phyloP scores from a whole-genome alignment of 2,113 vertebrate species.

The Galbula dea region DNA sequence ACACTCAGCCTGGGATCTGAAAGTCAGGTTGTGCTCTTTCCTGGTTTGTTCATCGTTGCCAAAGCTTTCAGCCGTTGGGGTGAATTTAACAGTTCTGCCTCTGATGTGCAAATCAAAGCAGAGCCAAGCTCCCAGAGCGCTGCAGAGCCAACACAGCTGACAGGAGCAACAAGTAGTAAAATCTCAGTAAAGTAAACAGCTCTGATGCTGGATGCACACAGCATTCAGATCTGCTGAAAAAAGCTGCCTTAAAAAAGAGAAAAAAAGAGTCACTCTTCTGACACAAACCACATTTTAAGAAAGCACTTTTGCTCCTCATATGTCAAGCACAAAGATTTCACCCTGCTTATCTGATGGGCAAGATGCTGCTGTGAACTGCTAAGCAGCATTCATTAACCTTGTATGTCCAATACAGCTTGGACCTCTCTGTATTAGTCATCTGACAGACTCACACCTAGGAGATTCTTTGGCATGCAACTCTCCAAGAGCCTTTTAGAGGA shows the following conservation, averaged over 20 bases:
- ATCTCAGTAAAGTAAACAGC: conserved; percentile 44
- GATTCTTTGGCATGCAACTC: not conserved
- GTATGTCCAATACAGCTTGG: not conserved
- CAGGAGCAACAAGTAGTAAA: conserved; percentile 57
- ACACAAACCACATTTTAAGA: not conserved
- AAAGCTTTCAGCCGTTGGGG: not conserved
- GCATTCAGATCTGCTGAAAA: not conserved
- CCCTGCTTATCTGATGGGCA: conserved; percentile 36
- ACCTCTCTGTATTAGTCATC: not conserved
- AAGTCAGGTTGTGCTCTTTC: not conserved
- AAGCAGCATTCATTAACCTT: not conserved
- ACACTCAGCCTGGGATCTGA: not conserved
- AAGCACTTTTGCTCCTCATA: not conserved
- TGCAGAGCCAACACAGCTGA: conserved; percentile 50
- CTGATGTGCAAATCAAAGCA: not conserved
- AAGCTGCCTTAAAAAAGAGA: not conserved
- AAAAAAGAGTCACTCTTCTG: not conserved
- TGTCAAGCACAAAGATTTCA: not conserved
- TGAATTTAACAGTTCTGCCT: conserved; percentile 31
- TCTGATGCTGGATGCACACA: not conserved
- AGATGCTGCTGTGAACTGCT: not conserved
- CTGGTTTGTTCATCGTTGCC: not conserved
- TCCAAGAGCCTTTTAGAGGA: not conserved
- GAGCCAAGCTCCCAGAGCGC: not conserved
- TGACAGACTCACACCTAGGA: not conserved